Conservation (phyloP, 2,113 vertebrate species). For the Conger conger region DNA sequence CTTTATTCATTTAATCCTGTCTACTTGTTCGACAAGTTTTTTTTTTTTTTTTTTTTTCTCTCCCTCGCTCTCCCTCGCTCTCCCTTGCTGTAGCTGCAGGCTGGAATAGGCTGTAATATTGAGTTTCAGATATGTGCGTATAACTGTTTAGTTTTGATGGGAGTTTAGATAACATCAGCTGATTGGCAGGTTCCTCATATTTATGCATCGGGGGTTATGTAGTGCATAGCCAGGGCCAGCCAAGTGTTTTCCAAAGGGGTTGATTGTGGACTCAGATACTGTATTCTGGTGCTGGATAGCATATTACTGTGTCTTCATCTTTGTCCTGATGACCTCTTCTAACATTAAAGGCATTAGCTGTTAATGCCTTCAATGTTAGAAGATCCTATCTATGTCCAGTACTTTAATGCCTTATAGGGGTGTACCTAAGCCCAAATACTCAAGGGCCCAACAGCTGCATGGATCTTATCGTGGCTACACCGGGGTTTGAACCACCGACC, state of each 20-base stretch:
- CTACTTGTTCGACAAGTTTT: constrained; percentile 17
- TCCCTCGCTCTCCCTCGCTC: background rate
- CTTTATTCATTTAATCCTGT: constrained; percentile 22
- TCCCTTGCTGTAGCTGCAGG: background rate
- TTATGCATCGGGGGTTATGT: background rate
- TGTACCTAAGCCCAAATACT: too few species aligned
- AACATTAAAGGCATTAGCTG: too few species aligned
- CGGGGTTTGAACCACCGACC: too few species aligned
- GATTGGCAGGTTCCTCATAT: constrained; percentile 1
- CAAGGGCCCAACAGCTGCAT: too few species aligned
- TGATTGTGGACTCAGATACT: background rate
- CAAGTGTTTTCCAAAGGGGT: background rate
- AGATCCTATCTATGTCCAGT: too few species aligned
- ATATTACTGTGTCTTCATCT: too few species aligned
- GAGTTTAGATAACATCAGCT: constrained; percentile 1
- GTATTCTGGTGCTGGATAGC: too few species aligned
- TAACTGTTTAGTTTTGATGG: constrained; percentile 3
- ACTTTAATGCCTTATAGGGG: too few species aligned
- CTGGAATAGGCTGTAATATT: background rate
- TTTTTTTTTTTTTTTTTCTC: background rate
- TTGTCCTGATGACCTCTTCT: too few species aligned
- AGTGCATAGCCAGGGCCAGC: background rate
- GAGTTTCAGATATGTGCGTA: constrained; percentile 18
- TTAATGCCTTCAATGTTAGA: too few species aligned
- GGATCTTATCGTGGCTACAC: too few species aligned